phyloP scores from a whole-genome alignment of 2,113 vertebrate species.

The Neofelis nebulosa region DNA sequence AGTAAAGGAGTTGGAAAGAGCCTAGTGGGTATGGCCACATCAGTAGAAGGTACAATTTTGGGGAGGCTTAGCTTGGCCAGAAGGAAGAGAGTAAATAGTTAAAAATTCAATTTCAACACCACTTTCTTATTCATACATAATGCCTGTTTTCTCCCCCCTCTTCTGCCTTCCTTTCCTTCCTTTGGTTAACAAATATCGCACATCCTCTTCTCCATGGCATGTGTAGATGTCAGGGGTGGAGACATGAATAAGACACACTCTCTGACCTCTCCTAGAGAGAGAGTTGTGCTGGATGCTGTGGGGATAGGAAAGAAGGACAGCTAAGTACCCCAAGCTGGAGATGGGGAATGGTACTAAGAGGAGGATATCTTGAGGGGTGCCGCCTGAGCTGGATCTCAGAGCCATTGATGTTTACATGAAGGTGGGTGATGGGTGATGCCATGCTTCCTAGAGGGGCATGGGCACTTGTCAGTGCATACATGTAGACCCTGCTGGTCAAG shows the following conservation, averaged over 20 bases:
- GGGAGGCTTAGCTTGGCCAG: not conserved
- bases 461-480: not conserved
- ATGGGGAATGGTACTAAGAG: not conserved
- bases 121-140: not conserved
- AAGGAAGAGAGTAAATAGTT: not conserved
- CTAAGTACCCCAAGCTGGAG: not conserved
- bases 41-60: not conserved
- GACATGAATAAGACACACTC: not conserved
- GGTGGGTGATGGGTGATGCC: not conserved
- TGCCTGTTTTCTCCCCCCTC: not conserved
- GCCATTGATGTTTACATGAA: not conserved
- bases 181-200: not conserved
- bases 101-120: not conserved
- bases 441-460: not conserved
- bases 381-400: not conserved
- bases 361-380: not conserved
- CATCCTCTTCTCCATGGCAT: not conserved
- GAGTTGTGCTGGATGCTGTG: not conserved
- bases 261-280: not conserved
- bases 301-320: not conserved
- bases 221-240: not conserved
- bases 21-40: not conserved
- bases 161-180: not conserved
- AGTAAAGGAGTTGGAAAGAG: not conserved
- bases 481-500: accelerated